Evolutionary conservation across 1,140 invertebrate genomes (phyloP).

Genomic region (Protaetia brevitarsis): DNA sequence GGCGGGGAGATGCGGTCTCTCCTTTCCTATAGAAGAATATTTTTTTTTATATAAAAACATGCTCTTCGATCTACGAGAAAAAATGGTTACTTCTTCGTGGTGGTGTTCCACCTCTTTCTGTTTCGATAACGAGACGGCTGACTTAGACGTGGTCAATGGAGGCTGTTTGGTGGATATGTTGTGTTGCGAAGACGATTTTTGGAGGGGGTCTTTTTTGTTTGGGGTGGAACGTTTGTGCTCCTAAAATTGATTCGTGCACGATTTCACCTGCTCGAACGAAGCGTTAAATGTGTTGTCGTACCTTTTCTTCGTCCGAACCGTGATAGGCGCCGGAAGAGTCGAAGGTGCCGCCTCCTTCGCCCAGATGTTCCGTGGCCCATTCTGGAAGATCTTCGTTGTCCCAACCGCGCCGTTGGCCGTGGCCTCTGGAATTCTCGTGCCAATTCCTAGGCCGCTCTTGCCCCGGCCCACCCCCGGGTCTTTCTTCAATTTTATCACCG

Average conservation of each 20-base stretch:
- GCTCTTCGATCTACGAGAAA: no score
- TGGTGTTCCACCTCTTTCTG: conserved; percentile 18
- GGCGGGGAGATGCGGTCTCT: not conserved
- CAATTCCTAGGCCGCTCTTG: conserved; percentile 38
- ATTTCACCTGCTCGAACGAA: not conserved
- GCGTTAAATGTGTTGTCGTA: no score
- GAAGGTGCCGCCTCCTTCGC: conserved; percentile 79
- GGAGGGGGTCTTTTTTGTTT: conserved; percentile 37
- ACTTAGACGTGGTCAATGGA: conserved; percentile 43
- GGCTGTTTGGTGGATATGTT: conserved; percentile 40
- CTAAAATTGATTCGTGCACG: not conserved
- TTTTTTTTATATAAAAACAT: not conserved
- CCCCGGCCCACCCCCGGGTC: conserved; percentile 33
- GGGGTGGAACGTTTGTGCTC: conserved; percentile 22
- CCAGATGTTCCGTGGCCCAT: conserved; percentile 72
- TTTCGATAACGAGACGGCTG: conserved; percentile 40
- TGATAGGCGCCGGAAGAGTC: conserved; percentile 83
- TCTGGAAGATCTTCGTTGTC: conserved; percentile 67
- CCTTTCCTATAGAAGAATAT: not conserved
- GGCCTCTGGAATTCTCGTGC: conserved; percentile 43
- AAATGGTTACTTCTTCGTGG: conserved; percentile 27
- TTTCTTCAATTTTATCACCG: conserved; percentile 47
- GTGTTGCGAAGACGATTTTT: conserved; percentile 48
- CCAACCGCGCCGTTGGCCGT: conserved; percentile 50
- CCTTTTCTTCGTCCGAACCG: conserved; percentile 59